These are phyloP conservation scores for Caenorhabditis doughertyi DNA, from an alignment of 2,888 invertebrate species.

Conservation along the genomic window DNA sequence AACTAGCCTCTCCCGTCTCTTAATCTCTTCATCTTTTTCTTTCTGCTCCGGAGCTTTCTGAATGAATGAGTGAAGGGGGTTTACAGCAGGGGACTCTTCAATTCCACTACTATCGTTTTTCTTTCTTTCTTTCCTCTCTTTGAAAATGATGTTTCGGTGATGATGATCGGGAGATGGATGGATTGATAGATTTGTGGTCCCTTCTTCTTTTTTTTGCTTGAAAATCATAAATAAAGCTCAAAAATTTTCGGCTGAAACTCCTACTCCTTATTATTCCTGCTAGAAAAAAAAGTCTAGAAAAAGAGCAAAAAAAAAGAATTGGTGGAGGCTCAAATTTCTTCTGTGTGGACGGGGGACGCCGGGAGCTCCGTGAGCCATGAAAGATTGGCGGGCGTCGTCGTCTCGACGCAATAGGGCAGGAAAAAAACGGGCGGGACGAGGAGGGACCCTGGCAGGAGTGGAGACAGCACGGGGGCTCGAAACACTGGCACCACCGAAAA, in stretches of 20 bases:
- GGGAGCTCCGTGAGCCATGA: slow-evolving; percentile 45
- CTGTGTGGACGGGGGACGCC: not conserved
- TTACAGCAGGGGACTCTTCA: slow-evolving; percentile 20
- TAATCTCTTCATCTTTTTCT: not conserved
- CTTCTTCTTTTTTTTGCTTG: slow-evolving; percentile 1
- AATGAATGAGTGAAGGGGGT: too few relatives aligned
- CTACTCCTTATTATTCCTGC: not conserved
- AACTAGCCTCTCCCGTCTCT: slow-evolving; percentile 5
- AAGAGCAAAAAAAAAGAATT: not conserved
- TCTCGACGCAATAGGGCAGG: too few relatives aligned
- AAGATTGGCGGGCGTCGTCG: slow-evolving; percentile 48
- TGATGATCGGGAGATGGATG: not conserved
- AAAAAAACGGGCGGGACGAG: too few relatives aligned
- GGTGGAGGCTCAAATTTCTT: slow-evolving; percentile 48
- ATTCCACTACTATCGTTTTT: not conserved
- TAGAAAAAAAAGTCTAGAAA: not conserved
- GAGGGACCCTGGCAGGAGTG: slow-evolving; percentile 16
- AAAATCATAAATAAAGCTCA: not conserved
- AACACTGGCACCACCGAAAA: too few relatives aligned
- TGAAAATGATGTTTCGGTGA: not conserved
- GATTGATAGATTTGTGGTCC: slow-evolving; percentile 5
- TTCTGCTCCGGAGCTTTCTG: not conserved
- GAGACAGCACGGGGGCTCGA: not conserved
- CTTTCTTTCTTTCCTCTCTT: not conserved
- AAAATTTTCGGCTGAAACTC: not conserved